phyloP scores from a whole-genome alignment of 2,888 invertebrate genomes.

The Aromia moschata region DNA sequence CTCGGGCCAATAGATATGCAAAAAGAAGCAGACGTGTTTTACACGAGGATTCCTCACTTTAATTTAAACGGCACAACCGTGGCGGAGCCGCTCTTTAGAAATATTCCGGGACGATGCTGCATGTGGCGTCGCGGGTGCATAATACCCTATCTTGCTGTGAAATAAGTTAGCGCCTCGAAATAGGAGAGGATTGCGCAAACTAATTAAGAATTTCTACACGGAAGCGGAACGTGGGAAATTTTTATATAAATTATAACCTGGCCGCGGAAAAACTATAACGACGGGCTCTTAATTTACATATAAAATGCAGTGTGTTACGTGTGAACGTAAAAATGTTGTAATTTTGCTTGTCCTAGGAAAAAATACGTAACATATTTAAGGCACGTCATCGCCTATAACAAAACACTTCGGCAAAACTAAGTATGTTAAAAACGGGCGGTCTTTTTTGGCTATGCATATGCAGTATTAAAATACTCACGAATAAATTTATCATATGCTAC shows the following conservation, averaged over 20 bases:
- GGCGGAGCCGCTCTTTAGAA: background rate
- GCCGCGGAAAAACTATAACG: slow-evolving; percentile 13
- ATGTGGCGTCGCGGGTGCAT: slow-evolving; percentile 21
- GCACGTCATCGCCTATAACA: too few relatives aligned
- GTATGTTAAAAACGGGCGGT: too few relatives aligned
- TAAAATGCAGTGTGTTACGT: slow-evolving; percentile 6
- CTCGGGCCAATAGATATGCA: too few relatives aligned
- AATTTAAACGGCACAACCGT: background rate
- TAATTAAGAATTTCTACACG: slow-evolving; percentile 30
- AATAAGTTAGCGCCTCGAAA: slow-evolving; percentile 21
- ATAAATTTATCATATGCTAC: too few relatives aligned
- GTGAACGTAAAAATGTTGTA: background rate
- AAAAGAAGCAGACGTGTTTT: too few relatives aligned
- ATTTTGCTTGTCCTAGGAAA: too few relatives aligned
- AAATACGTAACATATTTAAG: too few relatives aligned
- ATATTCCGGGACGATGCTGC: slow-evolving; percentile 3
- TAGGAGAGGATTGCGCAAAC: slow-evolving; percentile 18
- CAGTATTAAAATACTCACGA: too few relatives aligned
- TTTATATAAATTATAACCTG: slow-evolving; percentile 26
- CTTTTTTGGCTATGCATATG: too few relatives aligned
- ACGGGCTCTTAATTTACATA: slow-evolving; percentile 17
- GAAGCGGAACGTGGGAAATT: slow-evolving; percentile 21
- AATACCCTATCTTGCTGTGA: slow-evolving; percentile 21
- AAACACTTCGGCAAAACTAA: too few relatives aligned
- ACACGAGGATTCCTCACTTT: too few relatives aligned